phyloP scores from a whole-genome alignment of 1,140 invertebrate genomes.

The Euura lappo region DNA sequence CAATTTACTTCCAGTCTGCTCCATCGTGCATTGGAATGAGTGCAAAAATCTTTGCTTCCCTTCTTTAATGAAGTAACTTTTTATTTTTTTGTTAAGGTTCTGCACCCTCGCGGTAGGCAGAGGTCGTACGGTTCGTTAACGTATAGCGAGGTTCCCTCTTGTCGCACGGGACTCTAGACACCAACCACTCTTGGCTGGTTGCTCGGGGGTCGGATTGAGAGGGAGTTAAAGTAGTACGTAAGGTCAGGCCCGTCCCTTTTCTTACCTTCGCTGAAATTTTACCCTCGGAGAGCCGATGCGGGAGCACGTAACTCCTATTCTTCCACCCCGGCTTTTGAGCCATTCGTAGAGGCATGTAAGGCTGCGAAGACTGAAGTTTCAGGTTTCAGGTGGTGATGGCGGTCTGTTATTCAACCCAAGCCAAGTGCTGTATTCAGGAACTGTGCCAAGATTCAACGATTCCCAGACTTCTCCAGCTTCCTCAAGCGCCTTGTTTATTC shows the following conservation, averaged over 20 bases:
- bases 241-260: neutral
- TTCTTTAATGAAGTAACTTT: neutral
- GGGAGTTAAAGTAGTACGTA: neutral
- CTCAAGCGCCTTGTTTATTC: neutral
- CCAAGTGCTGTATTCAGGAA: conserved; percentile 6
- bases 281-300: neutral
- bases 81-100: neutral
- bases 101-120: neutral
- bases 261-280: neutral
- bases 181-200: neutral
- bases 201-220: neutral
- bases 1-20: neutral
- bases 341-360: neutral
- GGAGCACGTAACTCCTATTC: conserved; percentile 1
- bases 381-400: neutral
- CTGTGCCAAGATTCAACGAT: conserved; percentile 6
- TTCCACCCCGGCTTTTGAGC: neutral
- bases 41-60: neutral
- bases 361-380: neutral
- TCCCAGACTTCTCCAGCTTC: neutral
- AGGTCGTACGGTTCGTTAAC: neutral
- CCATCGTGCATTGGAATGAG: too few species aligned
- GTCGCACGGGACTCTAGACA: neutral
- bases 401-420: neutral
- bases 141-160: neutral